phyloP scores from a whole-genome alignment of 2,888 invertebrate genomes.

The Myopa tessellatipennis region DNA sequence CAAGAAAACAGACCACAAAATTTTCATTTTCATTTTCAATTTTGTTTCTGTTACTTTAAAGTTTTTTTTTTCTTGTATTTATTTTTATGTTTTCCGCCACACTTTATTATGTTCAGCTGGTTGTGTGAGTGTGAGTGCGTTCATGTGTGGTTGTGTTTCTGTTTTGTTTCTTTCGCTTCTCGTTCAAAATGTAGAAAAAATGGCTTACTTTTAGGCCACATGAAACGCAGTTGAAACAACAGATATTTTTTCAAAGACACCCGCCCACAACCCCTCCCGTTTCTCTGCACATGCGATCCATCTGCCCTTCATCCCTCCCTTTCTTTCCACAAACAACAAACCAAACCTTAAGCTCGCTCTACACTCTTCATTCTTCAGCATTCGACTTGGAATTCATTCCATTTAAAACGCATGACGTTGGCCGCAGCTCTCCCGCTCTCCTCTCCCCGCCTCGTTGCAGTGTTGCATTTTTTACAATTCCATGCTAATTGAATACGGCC shows the following conservation, averaged over 20 bases:
- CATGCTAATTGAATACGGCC: slow-evolving; percentile 19
- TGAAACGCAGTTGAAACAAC: slow-evolving; percentile 5
- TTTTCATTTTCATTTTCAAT: background rate
- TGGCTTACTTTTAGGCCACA: slow-evolving; percentile 18
- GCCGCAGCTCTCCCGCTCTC: background rate
- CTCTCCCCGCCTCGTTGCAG: background rate
- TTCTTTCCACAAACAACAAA: too few species aligned
- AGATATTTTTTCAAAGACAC: slow-evolving; percentile 13
- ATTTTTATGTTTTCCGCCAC: background rate
- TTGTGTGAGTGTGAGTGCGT: background rate
- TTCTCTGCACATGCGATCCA: too few species aligned
- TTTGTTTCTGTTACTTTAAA: background rate
- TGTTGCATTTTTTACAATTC: slow-evolving; percentile 16
- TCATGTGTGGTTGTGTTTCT: background rate
- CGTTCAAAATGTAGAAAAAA: background rate
- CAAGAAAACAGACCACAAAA: background rate
- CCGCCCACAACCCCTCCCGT: too few species aligned
- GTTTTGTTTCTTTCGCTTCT: background rate
- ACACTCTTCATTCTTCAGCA: too few species aligned
- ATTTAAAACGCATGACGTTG: slow-evolving; percentile 11
- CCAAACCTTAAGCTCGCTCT: too few species aligned
- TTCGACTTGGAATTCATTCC: background rate
- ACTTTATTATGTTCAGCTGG: background rate
- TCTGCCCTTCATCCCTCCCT: too few species aligned
- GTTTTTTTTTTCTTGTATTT: too few species aligned